Percentiles rank a stretch among this genome's conserved stretches.
Conservation (phyloP, 2,888 invertebrate species). For the Trichopria drosophilae region DNA sequence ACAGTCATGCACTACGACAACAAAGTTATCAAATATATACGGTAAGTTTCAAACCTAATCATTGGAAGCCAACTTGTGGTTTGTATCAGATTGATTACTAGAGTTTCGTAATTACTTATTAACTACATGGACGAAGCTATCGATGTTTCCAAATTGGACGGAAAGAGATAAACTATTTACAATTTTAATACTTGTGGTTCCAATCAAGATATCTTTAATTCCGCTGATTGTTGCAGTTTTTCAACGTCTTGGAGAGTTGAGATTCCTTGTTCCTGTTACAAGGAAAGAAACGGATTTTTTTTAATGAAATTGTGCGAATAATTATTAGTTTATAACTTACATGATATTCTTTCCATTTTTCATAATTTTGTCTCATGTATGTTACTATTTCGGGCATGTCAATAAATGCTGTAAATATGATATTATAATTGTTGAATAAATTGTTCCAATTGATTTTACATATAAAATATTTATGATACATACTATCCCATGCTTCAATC, state of each 20-base stretch:
- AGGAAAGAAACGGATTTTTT: slow-evolving; percentile 6
- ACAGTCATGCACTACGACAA: no score
- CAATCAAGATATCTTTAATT: slow-evolving; percentile 42
- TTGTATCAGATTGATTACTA: background rate
- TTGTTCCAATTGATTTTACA: background rate
- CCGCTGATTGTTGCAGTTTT: slow-evolving; percentile 54
- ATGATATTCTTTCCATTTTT: slow-evolving; percentile 86
- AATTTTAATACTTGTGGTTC: slow-evolving; percentile 17
- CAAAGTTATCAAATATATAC: no score
- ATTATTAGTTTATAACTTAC: slow-evolving; percentile 47
- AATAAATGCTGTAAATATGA: slow-evolving; percentile 67
- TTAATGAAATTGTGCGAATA: background rate
- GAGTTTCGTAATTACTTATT: slow-evolving; percentile 6
- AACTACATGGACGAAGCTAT: slow-evolving; percentile 12
- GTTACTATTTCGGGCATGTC: slow-evolving; percentile 89
- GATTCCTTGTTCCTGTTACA: slow-evolving; percentile 66
- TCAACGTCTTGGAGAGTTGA: slow-evolving; percentile 73
- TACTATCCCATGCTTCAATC: slow-evolving; percentile 97
- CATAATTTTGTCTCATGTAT: slow-evolving; percentile 83
- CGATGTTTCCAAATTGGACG: no score
- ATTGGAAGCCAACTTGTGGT: no score
- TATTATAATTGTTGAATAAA: no score
- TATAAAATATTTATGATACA: slow-evolving; percentile 44
- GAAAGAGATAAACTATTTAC: background rate
- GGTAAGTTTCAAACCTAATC: no score